Evolutionary conservation across 2,113 vertebrate genomes (phyloP).

Genomic region (Prolemur simus): DNA sequence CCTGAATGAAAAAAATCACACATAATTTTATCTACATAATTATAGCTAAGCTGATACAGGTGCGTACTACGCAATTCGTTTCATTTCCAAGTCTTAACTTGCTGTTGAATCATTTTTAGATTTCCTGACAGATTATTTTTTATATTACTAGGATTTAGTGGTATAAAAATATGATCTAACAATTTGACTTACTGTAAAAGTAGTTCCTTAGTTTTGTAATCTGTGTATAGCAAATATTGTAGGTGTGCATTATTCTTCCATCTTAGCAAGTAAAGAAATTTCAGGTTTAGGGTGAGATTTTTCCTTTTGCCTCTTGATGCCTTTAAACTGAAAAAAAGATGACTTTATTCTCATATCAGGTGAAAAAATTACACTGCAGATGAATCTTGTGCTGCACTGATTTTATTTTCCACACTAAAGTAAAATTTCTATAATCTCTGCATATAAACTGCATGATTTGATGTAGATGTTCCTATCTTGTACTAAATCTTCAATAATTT

Average conservation of each 20-base stretch:
- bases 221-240: conserved; percentile 5
- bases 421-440: conserved; percentile 21
- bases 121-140: conserved; percentile 70
- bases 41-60: conserved; percentile 72
- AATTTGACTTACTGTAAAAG: conserved; percentile 63
- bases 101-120: conserved; percentile 71
- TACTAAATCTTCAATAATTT: conserved; percentile 1
- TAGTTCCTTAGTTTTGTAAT: conserved; percentile 49
- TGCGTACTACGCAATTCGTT: conserved; percentile 37
- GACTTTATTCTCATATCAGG: background rate
- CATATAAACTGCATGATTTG: conserved; percentile 11
- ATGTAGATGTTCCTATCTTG: background rate
- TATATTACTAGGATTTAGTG: conserved; percentile 60
- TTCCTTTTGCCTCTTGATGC: conserved; percentile 11
- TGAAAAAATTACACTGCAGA: background rate
- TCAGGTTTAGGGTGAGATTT: conserved; percentile 9
- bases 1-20: conserved; percentile 51
- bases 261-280: conserved; percentile 7
- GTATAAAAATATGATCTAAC: conserved; percentile 54
- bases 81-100: conserved; percentile 69
- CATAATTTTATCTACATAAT: conserved; percentile 66
- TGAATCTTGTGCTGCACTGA: background rate
- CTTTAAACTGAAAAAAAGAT: conserved; percentile 26
- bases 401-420: background rate
- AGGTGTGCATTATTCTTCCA: background rate